phyloP scores from a whole-genome alignment of 2,113 vertebrate genomes.

The Sitta europaea region DNA sequence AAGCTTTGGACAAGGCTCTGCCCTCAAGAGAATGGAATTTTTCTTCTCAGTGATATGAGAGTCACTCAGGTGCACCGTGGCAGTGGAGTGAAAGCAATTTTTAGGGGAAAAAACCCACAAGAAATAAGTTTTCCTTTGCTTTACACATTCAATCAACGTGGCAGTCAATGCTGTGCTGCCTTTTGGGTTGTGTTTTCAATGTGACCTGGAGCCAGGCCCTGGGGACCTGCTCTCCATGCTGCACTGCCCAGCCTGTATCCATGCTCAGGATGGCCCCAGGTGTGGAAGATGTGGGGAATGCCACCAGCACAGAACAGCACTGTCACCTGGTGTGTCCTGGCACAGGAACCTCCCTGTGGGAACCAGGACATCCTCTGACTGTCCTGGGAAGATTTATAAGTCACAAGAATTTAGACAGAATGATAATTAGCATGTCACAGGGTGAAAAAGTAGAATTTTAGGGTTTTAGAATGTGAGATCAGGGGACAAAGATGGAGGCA shows the following conservation, averaged over 20 bases:
- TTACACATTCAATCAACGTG: rapidly evolving
- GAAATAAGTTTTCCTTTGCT: background rate
- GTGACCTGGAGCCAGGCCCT: background rate
- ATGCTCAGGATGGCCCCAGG: background rate
- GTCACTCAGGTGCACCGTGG: background rate
- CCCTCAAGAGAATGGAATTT: background rate
- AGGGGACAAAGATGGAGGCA: too few species aligned
- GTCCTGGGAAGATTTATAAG: too few species aligned
- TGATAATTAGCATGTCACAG: too few species aligned
- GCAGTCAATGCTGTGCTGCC: background rate
- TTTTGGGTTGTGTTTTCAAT: background rate
- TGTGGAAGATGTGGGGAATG: background rate
- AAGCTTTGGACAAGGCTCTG: background rate
- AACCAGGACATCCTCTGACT: too few species aligned
- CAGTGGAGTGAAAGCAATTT: background rate
- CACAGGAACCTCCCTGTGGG: too few species aligned
- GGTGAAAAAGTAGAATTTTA: too few species aligned
- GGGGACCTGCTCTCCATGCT: background rate
- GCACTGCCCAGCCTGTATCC: rapidly evolving
- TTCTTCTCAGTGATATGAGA: rapidly evolving
- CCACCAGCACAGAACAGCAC: background rate
- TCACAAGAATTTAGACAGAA: too few species aligned
- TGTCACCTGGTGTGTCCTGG: rapidly evolving
- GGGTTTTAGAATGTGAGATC: too few species aligned
- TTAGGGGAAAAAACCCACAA: background rate